Evolutionary conservation across 23 tunicate genomes (phyloP).

Genomic region (Styela plicata): DNA sequence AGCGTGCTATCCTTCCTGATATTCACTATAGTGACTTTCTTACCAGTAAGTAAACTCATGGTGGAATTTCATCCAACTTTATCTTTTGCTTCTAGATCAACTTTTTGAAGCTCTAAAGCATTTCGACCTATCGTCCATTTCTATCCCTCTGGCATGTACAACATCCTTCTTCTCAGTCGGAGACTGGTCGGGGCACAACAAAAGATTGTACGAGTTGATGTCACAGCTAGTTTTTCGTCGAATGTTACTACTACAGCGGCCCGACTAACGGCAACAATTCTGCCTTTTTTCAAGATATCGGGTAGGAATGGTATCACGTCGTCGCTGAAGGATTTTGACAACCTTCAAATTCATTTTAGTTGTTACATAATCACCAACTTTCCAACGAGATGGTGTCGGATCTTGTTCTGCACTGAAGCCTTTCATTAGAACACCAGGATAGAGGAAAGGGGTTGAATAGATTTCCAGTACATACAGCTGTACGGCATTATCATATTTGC

Average conservation of each 20-base stretch:
- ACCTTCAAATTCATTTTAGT: constrained; percentile 15
- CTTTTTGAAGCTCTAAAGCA: neutral
- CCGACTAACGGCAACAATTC: constrained; percentile 14
- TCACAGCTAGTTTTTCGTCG: constrained; percentile 8
- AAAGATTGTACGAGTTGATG: constrained; percentile 1
- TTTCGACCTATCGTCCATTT: constrained; percentile 19
- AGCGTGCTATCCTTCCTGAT: neutral
- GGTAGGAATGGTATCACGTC: constrained; percentile 9
- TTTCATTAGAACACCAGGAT: constrained; percentile 12
- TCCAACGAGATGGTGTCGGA: constrained; percentile 3
- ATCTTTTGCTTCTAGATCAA: constrained; percentile 8
- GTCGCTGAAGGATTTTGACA: constrained; percentile 16
- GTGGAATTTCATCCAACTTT: neutral
- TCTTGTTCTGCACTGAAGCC: neutral
- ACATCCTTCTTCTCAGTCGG: neutral
- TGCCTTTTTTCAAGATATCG: constrained; percentile 9
- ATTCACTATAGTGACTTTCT: constrained; percentile 12
- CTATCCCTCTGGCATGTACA: neutral
- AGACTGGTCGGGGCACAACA: constrained; percentile 11
- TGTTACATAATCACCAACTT: constrained; percentile 19
- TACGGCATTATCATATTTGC: constrained; percentile 10
- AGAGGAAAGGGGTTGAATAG: neutral
- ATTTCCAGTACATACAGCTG: neutral
- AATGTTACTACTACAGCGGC: constrained; percentile 19
- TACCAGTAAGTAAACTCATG: constrained; percentile 17